Evolutionary conservation across 2,888 invertebrate species (phyloP).

Genomic region (Chloromyia formosa): DNA sequence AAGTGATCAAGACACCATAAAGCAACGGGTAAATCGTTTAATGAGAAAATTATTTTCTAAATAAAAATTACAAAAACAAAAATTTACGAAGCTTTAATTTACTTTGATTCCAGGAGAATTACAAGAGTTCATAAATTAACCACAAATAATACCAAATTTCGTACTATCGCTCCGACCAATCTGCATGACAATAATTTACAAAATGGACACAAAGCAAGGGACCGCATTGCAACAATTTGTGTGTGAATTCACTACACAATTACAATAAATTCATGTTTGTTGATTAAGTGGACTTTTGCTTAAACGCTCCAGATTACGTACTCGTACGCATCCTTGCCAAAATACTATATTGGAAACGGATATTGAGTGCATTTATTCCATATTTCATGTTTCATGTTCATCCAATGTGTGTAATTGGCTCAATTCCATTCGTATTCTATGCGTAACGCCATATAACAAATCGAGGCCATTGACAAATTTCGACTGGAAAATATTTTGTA

Average conservation of each 20-base stretch:
- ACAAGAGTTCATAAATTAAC: neutral
- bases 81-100: too few relatives aligned
- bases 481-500: too few relatives aligned
- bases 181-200: slow-evolving; percentile 20
- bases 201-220: neutral
- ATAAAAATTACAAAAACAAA: too few relatives aligned
- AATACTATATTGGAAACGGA: neutral
- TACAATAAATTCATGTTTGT: slow-evolving; percentile 28
- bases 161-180: neutral
- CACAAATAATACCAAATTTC: neutral
- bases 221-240: neutral
- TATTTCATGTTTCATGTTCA: slow-evolving; percentile 4
- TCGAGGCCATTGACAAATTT: too few relatives aligned
- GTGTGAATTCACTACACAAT: neutral
- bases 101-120: too few relatives aligned
- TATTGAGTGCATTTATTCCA: neutral
- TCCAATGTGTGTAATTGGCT: neutral
- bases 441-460: too few relatives aligned
- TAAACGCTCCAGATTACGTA: neutral
- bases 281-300: neutral
- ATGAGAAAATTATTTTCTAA: too few relatives aligned
- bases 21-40: too few relatives aligned
- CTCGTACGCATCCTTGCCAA: neutral
- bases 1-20: too few relatives aligned
- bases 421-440: neutral